Percentiles rank a stretch among this genome's conserved stretches.
phyloP scores from a whole-genome alignment of 2,113 vertebrate species.

The Steatornis caripensis region DNA sequence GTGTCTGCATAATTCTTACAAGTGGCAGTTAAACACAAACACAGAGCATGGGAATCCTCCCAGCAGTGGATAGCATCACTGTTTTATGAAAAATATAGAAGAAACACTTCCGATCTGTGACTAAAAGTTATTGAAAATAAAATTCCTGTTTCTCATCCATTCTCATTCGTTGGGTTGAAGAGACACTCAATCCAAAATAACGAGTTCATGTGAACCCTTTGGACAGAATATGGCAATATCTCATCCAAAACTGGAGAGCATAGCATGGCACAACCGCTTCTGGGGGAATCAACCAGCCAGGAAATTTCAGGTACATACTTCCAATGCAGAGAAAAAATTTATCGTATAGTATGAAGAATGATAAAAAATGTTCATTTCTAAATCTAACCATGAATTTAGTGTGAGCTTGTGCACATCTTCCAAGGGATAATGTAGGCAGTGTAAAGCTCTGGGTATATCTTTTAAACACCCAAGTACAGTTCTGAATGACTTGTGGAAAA shows the following conservation, averaged over 20 bases:
- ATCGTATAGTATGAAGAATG: background rate
- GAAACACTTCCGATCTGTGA: background rate
- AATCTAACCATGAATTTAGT: conserved; percentile 1
- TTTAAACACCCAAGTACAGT: background rate
- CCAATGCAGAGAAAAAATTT: background rate
- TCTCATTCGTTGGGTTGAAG: background rate
- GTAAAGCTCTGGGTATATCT: background rate
- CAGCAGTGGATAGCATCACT: background rate
- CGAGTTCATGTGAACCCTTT: background rate
- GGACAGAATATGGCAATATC: background rate
- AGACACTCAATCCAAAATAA: background rate
- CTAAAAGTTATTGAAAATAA: background rate
- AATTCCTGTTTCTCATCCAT: background rate
- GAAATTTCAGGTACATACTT: background rate
- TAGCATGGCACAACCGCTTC: background rate
- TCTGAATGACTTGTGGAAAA: background rate
- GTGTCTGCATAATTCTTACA: conserved; percentile 17
- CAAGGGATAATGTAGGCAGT: background rate
- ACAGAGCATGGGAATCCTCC: background rate
- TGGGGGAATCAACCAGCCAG: background rate
- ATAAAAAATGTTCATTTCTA: background rate
- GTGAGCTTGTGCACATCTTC: background rate
- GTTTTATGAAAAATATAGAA: background rate
- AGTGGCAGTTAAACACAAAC: background rate
- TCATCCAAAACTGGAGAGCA: background rate